Percentiles rank a stretch among this genome's conserved stretches.
phyloP scores from a whole-genome alignment of 2,888 invertebrate genomes.

The Nomada goodeniana region DNA sequence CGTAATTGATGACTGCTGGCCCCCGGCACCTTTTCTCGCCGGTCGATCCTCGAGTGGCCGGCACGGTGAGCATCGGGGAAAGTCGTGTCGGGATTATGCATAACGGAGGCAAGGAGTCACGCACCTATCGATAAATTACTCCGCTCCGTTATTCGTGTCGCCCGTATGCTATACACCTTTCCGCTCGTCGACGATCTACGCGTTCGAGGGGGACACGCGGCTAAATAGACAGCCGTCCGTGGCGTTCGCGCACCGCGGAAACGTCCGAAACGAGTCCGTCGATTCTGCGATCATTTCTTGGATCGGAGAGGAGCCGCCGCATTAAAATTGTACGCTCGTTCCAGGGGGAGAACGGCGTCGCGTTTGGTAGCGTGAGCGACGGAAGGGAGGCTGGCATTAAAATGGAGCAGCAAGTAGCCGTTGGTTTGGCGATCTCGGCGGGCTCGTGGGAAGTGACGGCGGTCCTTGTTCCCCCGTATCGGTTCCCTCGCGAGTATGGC shows the following conservation, averaged over 20 bases:
- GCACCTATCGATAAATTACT: constrained; percentile 51
- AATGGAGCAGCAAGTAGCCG: constrained; percentile 13
- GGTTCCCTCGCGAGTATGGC: constrained; percentile 60
- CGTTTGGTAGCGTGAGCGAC: background rate
- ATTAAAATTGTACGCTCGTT: background rate
- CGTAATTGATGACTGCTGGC: constrained; percentile 80
- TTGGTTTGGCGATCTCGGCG: constrained; percentile 33
- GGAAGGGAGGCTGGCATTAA: background rate
- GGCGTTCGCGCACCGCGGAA: too few species aligned
- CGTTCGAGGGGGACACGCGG: background rate
- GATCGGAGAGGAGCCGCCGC: background rate
- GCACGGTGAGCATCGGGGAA: constrained; percentile 23
- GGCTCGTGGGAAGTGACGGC: constrained; percentile 56
- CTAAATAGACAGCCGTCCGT: background rate
- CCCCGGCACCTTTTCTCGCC: constrained; percentile 60
- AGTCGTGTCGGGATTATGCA: constrained; percentile 63
- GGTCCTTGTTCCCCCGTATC: constrained; percentile 64
- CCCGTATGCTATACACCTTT: background rate
- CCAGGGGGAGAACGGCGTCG: too few species aligned
- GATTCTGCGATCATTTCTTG: background rate
- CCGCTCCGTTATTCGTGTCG: background rate
- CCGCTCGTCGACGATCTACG: background rate
- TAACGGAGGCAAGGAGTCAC: constrained; percentile 60
- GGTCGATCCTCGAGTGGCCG: constrained; percentile 69
- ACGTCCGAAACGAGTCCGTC: too few species aligned